phyloP scores from a whole-genome alignment of 2,113 vertebrate genomes.

The Tapirus terrestris region DNA sequence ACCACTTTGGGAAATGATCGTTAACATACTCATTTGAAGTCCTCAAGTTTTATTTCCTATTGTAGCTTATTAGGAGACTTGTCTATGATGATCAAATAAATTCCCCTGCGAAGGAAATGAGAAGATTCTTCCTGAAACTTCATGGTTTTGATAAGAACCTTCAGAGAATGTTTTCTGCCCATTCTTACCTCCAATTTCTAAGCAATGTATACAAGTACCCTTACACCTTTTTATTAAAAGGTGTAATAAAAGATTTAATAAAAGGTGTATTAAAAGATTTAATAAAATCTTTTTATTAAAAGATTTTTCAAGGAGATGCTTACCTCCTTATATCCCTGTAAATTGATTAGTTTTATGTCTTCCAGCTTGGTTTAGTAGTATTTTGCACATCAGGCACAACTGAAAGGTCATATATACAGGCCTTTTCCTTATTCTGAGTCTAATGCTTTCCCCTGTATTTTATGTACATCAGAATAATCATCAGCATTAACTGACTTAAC shows the following conservation, averaged over 20 bases:
- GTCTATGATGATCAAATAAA: background rate
- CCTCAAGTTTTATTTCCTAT: constrained; percentile 17
- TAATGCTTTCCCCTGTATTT: background rate
- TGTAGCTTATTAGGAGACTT: background rate
- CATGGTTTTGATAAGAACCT: background rate
- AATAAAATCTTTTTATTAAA: constrained; percentile 11
- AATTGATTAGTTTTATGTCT: background rate
- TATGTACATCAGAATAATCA: background rate
- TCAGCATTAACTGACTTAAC: background rate
- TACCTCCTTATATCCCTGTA: background rate
- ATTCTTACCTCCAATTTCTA: background rate
- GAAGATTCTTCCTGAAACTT: background rate
- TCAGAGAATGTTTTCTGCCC: background rate
- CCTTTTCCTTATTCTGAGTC: constrained; percentile 2
- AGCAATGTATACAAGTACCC: background rate
- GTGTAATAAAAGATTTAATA: too few species aligned
- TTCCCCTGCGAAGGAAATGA: background rate
- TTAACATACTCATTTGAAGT: background rate
- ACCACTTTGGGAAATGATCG: background rate
- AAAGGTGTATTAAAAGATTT: too few species aligned
- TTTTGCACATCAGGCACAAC: background rate
- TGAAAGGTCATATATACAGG: background rate
- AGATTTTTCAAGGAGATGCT: background rate
- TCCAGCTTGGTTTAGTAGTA: background rate
- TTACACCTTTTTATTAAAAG: background rate